Evolutionary conservation across 2,113 vertebrate species (phyloP).

Genomic region (Hemibagrus wyckioides): DNA sequence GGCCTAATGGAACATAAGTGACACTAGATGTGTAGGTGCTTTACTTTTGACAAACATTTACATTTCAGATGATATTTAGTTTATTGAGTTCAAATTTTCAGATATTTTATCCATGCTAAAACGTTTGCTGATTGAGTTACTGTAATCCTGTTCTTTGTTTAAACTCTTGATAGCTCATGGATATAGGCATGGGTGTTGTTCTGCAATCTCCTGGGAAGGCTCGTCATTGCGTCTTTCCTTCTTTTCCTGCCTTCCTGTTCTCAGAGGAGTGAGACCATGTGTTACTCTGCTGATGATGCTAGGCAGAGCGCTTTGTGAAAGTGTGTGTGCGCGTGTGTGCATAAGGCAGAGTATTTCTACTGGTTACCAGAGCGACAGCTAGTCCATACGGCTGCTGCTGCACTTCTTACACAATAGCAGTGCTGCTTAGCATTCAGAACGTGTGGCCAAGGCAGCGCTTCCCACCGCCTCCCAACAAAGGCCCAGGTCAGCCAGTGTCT

Average conservation of each 20-base stretch:
- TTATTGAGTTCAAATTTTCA: neutral
- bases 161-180: neutral
- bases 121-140: neutral
- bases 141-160: neutral
- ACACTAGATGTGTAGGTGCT: neutral
- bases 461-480: conserved; percentile 78
- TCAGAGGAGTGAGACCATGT: conserved; percentile 3
- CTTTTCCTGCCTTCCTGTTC: neutral
- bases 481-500: conserved; percentile 71
- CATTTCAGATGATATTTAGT: neutral
- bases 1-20: neutral
- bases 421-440: conserved; percentile 77
- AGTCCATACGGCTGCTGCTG: conserved; percentile 71
- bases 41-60: neutral
- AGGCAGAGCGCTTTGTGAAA: neutral
- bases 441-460: conserved; percentile 73
- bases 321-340: conserved; percentile 19
- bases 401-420: conserved; percentile 73
- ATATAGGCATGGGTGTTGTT: neutral
- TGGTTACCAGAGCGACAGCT: conserved; percentile 72
- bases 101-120: neutral
- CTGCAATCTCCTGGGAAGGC: neutral
- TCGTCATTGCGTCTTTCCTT: neutral
- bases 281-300: conserved; percentile 36
- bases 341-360: conserved; percentile 60